Evolutionary conservation across 2,797 vertebrate genomes (phyloP).

Genomic region (Gambusia yucatana): DNA sequence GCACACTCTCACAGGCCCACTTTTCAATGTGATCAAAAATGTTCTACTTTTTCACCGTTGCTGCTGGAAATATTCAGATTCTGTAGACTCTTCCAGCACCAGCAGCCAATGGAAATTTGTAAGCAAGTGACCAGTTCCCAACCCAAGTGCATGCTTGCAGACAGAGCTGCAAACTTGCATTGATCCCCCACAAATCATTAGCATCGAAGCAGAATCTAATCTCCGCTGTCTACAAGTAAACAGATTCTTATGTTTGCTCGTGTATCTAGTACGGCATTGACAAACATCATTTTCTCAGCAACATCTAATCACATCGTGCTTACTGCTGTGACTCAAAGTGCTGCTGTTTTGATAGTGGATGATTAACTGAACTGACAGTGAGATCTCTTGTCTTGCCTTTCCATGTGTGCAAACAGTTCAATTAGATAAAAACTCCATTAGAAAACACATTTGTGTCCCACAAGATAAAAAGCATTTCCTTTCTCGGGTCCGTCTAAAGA

Average conservation of each 20-base stretch:
- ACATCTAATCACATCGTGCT: constrained; percentile 49
- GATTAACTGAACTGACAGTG: constrained; percentile 5
- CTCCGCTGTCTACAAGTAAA: constrained; percentile 9
- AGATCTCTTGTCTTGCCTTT: background rate
- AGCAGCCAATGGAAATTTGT: constrained; percentile 10
- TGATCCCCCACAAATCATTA: constrained; percentile 24
- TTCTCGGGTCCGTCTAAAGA: background rate
- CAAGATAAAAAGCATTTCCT: background rate
- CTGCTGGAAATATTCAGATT: constrained; percentile 22
- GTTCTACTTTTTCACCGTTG: constrained; percentile 9
- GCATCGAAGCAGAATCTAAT: constrained; percentile 18
- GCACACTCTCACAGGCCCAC: background rate
- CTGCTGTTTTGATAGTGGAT: constrained; percentile 43
- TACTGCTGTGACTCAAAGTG: constrained; percentile 54
- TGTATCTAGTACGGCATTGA: constrained; percentile 22
- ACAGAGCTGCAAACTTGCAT: constrained; percentile 29
- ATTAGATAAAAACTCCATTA: background rate
- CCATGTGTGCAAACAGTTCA: background rate
- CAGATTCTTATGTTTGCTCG: constrained; percentile 16
- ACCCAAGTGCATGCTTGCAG: constrained; percentile 10
- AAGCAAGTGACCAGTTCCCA: background rate
- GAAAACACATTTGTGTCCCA: background rate
- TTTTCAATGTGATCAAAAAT: constrained; percentile 22
- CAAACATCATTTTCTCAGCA: constrained; percentile 54
- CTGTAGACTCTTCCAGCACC: constrained; percentile 16